Conservation (phyloP, 2,888 invertebrate species). For the Eristalis tenax region DNA sequence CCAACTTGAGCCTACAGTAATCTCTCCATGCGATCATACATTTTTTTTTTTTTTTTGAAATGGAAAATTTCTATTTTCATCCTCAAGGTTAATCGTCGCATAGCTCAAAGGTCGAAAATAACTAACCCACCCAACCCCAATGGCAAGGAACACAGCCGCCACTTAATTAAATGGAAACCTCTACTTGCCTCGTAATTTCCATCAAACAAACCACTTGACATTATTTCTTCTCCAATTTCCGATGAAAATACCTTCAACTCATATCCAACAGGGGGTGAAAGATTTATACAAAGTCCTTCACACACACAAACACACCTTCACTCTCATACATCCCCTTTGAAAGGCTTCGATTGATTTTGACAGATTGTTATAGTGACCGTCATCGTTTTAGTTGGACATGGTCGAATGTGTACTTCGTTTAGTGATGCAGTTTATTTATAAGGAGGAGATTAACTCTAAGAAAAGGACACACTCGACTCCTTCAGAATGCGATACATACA, state of each 20-base stretch:
- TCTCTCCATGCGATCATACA: background rate
- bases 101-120: constrained; percentile 41
- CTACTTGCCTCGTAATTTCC: constrained; percentile 28
- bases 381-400: constrained; percentile 49
- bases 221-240: constrained; percentile 56
- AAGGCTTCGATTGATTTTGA: constrained; percentile 30
- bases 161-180: constrained; percentile 49
- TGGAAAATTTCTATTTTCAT: constrained; percentile 28
- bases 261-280: constrained; percentile 20
- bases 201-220: constrained; percentile 64
- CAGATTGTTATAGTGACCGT: constrained; percentile 5
- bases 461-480: background rate
- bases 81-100: constrained; percentile 22
- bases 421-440: background rate
- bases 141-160: background rate
- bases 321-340: constrained; percentile 16
- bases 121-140: background rate
- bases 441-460: background rate
- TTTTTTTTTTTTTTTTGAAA: constrained; percentile 20
- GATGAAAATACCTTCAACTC: constrained; percentile 33
- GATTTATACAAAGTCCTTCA: constrained; percentile 21
- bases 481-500: constrained; percentile 27
- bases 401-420: background rate
- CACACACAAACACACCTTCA: background rate
- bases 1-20: background rate